phyloP scores from a whole-genome alignment of 2,113 vertebrate species.

The Stictonetta naevosa region DNA sequence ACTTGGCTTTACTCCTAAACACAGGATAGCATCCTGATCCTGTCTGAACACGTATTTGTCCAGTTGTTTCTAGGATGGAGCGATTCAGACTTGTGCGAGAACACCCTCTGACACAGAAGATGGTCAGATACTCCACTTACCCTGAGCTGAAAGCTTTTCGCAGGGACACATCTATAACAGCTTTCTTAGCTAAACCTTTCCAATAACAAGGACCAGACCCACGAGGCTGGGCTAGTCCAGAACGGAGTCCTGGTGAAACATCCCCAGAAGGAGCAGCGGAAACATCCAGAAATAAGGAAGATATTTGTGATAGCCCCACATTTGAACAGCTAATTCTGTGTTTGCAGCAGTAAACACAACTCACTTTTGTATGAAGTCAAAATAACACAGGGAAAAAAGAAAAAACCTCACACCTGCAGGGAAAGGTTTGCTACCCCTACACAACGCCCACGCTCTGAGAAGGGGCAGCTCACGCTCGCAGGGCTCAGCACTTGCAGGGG shows the following conservation, averaged over 20 bases:
- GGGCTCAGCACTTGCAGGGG: background rate
- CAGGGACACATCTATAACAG: background rate
- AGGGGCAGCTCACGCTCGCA: background rate
- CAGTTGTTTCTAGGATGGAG: accelerated
- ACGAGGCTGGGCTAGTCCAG: background rate
- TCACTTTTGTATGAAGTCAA: too few relatives aligned
- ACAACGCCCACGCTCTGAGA: accelerated
- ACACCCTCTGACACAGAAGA: background rate
- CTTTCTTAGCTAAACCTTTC: background rate
- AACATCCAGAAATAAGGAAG: background rate
- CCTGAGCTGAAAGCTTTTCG: background rate
- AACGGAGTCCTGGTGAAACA: background rate
- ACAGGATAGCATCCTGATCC: background rate
- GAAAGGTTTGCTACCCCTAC: background rate
- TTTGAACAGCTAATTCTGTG: too few relatives aligned
- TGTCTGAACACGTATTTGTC: accelerated
- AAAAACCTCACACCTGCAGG: background rate
- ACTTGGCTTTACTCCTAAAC: background rate
- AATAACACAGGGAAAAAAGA: too few relatives aligned
- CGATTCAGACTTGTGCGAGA: background rate
- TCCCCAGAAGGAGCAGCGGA: background rate
- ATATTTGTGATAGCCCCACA: too few relatives aligned
- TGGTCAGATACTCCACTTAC: too few relatives aligned
- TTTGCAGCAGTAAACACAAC: too few relatives aligned
- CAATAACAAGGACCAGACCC: accelerated